Base-by-base conservation (phyloP, 2,888 invertebrate genomes). In the Himalopsyche japonica region DNA sequence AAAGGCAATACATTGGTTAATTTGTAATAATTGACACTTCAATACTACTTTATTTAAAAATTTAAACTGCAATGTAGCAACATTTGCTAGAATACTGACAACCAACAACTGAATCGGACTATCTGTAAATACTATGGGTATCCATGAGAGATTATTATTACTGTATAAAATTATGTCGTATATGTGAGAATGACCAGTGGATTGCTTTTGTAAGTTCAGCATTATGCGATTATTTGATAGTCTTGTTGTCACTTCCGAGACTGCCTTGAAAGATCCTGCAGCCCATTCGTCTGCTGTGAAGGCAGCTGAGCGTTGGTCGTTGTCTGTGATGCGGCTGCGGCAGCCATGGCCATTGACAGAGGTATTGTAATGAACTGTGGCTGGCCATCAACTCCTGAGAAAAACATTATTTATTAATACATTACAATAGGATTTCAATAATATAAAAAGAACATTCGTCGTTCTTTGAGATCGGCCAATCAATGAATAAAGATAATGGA, bases 301-400 rank as follows among this genome's bases (percentile, higher is more conserved):
- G 76, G 78, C n/a, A 78, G 57, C 18, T 81, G 70, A 30, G 77
- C 88, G 93, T 48, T 92, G 91, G 87, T 90, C 89, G 84, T 90
- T 89, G 49, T 90, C 91, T 34, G 89, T 88, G 89, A 89, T 79
- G 89, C 91, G 87, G 89, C 92, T 20, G 94, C 93, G 3, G 92
- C 92, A 0, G 92, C 93, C 93, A 94, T 93, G 85, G 94, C 93
- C 92, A 95, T 94, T 47, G 94, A 94, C 87, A 95, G 90, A 82
- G 95, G 95, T 89, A 95, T 95, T 83, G 95, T 95, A 89, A 95
- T 95, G 90, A 94, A 95, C 90, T 95, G 95, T 64, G 93, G 93
- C 88, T 93, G 93, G 84, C 85, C 89, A 85, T 48, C 77, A 8
- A 83, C 86, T 76, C 84, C 87, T 87, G 78, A n/a, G 84, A 81